Evolutionary conservation across 2,797 vertebrate species (phyloP).

Genomic region (Enteromius paludinosus): DNA sequence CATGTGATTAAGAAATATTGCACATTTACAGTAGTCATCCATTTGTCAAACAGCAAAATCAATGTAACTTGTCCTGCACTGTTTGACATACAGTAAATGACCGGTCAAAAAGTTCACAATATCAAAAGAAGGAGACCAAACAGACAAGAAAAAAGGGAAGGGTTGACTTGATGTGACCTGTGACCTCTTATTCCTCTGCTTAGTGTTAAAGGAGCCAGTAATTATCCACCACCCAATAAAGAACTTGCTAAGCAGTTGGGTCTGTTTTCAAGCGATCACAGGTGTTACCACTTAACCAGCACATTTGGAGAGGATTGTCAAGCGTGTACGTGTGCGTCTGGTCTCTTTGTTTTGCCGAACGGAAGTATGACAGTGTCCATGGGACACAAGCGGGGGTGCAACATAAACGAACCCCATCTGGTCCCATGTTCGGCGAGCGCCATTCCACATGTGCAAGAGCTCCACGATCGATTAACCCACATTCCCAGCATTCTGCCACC

Average conservation of each 20-base stretch:
- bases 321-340: conserved; percentile 32
- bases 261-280: conserved; percentile 40
- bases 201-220: conserved; percentile 38
- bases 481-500: conserved; percentile 17
- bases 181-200: conserved; percentile 2
- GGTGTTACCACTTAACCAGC: conserved; percentile 47
- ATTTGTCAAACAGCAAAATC: conserved; percentile 1
- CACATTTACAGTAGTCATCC: conserved; percentile 33
- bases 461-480: conserved; percentile 34
- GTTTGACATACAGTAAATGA: no score
- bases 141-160: neutral
- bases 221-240: conserved; percentile 52
- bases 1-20: conserved; percentile 11
- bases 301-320: conserved; percentile 34
- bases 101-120: no score
- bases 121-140: neutral
- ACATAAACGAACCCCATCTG: conserved; percentile 31
- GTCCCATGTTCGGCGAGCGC: neutral
- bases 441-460: conserved; percentile 37
- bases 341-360: conserved; percentile 48
- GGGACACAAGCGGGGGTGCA: neutral
- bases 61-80: no score
- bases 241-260: conserved; percentile 9
- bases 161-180: neutral
- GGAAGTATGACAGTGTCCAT: conserved; percentile 49